phyloP scores from a whole-genome alignment of 2,888 invertebrate genomes.

The Philereme vetulata region DNA sequence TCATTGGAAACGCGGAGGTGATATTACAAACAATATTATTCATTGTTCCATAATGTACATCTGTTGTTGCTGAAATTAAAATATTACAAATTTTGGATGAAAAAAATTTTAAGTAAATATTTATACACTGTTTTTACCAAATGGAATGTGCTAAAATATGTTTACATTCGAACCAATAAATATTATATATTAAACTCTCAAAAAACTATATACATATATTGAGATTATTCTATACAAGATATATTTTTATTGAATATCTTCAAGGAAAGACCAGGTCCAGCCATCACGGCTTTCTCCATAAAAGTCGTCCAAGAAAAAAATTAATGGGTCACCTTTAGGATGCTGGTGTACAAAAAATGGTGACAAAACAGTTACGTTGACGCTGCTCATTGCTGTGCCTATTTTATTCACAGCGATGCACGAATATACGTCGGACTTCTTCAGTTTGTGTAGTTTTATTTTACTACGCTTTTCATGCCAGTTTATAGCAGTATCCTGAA shows the following conservation, averaged over 20 bases:
- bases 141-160: too few relatives aligned
- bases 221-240: too few relatives aligned
- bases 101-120: not conserved
- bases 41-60: slow-evolving; percentile 18
- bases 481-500: slow-evolving; percentile 7
- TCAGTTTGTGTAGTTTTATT: slow-evolving; percentile 6
- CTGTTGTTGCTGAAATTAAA: slow-evolving; percentile 16
- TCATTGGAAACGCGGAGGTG: slow-evolving; percentile 26
- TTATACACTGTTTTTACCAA: not conserved
- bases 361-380: slow-evolving; percentile 15
- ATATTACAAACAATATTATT: slow-evolving; percentile 26
- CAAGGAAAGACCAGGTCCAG: too few relatives aligned
- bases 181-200: too few relatives aligned
- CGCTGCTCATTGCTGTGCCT: slow-evolving; percentile 3
- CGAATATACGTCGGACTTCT: slow-evolving; percentile 10
- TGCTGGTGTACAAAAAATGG: slow-evolving; percentile 20
- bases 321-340: slow-evolving; percentile 21
- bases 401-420: slow-evolving; percentile 16
- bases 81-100: not conserved
- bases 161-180: too few relatives aligned
- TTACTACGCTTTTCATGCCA: slow-evolving; percentile 9
- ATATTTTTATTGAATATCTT: too few relatives aligned
- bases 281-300: too few relatives aligned
- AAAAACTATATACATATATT: too few relatives aligned
- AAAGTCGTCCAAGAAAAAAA: not conserved